These are phyloP conservation scores for Siniperca undulata DNA, from an alignment of 2,797 vertebrate species.

Conservation along the genomic window DNA sequence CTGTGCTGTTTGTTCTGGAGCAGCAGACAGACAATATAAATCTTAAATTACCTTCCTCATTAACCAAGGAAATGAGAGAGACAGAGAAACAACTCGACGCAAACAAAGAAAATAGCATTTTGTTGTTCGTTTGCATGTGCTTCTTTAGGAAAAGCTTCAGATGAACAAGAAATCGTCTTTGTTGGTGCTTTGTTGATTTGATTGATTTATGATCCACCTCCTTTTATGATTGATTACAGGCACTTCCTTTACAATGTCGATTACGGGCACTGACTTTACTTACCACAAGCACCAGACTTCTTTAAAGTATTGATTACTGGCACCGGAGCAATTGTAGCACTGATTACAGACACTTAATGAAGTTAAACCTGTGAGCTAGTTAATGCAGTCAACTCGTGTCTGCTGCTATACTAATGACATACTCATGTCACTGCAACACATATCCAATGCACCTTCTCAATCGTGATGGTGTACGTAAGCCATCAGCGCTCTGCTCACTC, in stretches of 20 bases:
- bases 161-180: conserved; percentile 7
- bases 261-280: too few species aligned
- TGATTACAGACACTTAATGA: too few species aligned
- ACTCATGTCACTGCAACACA: too few species aligned
- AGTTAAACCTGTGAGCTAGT: too few species aligned
- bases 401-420: too few species aligned
- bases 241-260: not conserved
- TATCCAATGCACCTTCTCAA: too few species aligned
- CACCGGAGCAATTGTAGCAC: too few species aligned
- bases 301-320: too few species aligned
- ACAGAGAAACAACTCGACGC: not conserved
- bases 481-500: too few species aligned
- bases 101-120: conserved; percentile 12
- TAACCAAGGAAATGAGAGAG: conserved; percentile 18
- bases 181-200: not conserved
- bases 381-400: too few species aligned
- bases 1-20: conserved; percentile 45
- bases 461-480: too few species aligned
- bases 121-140: not conserved
- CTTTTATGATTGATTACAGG: not conserved
- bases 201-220: not conserved
- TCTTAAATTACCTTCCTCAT: conserved; percentile 39
- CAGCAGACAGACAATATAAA: conserved; percentile 37
- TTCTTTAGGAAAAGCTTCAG: not conserved
- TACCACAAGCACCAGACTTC: too few species aligned